phyloP scores from a whole-genome alignment of 2,797 vertebrate genomes.

The Molossus molossus region DNA sequence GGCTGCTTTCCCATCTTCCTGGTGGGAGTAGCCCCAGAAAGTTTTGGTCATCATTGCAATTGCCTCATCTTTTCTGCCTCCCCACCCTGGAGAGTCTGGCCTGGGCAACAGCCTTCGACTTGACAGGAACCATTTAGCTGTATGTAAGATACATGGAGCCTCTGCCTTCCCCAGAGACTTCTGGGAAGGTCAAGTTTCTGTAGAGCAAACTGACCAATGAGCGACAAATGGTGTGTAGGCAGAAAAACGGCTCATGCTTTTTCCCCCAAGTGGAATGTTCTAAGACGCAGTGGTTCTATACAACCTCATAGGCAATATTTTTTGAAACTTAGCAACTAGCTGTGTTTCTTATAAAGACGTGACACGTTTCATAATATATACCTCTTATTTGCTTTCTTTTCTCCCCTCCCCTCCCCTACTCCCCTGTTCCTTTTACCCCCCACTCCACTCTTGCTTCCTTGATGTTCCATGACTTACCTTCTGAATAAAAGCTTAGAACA shows the following conservation, averaged over 20 bases:
- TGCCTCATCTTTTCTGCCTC: not conserved
- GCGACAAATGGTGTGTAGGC: not conserved
- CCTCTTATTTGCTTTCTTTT: not conserved
- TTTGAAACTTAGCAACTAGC: slow-evolving; percentile 8
- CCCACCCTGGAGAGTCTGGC: not conserved
- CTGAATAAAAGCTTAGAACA: not conserved
- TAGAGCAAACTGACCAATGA: not conserved
- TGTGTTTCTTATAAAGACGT: not conserved
- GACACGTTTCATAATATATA: not conserved
- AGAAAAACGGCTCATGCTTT: not conserved
- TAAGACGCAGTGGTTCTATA: not conserved
- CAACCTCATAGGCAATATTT: not conserved
- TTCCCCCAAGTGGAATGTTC: not conserved
- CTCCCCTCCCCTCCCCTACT: not conserved
- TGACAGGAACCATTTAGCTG: not conserved
- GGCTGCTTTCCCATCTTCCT: not conserved
- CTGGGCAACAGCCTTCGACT: not conserved
- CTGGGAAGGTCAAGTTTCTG: not conserved
- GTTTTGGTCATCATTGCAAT: not conserved
- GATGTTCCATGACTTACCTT: not conserved
- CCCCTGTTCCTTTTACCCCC: not conserved
- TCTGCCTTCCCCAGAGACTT: not conserved
- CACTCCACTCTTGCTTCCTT: not conserved
- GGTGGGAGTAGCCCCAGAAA: not conserved
- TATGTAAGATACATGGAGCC: not conserved